Percentiles rank a stretch among this genome's conserved stretches.
phyloP scores from a whole-genome alignment of 2,797 vertebrate genomes.

The Leptatherina wallacei region DNA sequence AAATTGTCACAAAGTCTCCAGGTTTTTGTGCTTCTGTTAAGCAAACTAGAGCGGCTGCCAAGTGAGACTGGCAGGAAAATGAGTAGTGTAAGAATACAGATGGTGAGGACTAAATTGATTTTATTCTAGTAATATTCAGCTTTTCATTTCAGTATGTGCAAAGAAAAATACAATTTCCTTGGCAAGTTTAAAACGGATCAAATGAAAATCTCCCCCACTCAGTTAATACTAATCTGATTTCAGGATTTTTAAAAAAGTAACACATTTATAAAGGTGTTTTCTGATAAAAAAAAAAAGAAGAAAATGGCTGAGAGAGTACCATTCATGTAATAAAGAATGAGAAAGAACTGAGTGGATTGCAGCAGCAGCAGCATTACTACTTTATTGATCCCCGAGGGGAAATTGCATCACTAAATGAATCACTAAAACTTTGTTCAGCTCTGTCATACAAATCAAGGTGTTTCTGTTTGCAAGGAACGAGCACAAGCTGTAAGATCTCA shows the following conservation, averaged over 20 bases:
- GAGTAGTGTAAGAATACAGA: constrained; percentile 8
- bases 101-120: neutral
- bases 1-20: neutral
- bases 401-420: too few relatives aligned
- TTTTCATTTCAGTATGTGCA: neutral
- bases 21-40: neutral
- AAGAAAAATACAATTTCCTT: neutral
- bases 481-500: too few relatives aligned
- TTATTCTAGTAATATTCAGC: neutral
- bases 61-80: neutral
- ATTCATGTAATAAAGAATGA: constrained; percentile 55
- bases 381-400: too few relatives aligned
- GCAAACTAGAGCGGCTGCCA: neutral
- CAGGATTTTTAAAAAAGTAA: neutral
- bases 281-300: neutral
- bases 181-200: neutral
- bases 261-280: neutral
- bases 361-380: constrained; percentile 47
- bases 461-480: too few relatives aligned
- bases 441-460: too few relatives aligned
- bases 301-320: neutral
- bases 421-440: too few relatives aligned
- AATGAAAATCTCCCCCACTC: neutral
- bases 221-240: neutral
- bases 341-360: constrained; percentile 58